Conservation (phyloP, 1,140 invertebrate species). For the Drosophila malerkotliana region DNA sequence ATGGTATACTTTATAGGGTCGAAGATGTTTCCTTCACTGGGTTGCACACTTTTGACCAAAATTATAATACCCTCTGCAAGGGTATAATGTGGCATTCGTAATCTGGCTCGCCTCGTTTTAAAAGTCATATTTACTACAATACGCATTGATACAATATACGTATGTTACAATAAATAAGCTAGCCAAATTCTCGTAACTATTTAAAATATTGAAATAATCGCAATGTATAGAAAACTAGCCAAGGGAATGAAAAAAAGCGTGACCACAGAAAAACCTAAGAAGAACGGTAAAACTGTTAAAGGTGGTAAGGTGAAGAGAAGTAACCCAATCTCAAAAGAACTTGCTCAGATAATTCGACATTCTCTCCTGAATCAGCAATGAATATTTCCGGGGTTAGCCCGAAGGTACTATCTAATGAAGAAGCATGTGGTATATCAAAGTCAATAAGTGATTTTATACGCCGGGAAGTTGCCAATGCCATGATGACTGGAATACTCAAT, state of each 20-base stretch:
- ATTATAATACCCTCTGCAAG: too few species aligned
- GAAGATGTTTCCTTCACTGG: too few species aligned
- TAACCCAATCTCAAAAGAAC: background rate
- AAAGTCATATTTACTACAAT: too few species aligned
- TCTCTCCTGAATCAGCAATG: background rate
- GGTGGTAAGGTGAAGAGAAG: background rate
- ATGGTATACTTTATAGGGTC: too few species aligned
- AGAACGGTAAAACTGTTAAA: conserved; percentile 11
- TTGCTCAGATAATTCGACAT: background rate
- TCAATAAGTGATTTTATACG: conserved; percentile 12
- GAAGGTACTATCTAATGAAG: background rate
- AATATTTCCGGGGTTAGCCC: too few species aligned
- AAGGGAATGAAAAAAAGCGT: background rate
- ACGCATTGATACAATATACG: background rate
- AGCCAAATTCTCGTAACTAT: background rate
- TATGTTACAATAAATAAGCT: background rate
- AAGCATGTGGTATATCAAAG: conserved; percentile 6
- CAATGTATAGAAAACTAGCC: conserved; percentile 1
- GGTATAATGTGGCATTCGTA: too few species aligned
- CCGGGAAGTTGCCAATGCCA: conserved; percentile 6
- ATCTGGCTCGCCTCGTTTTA: too few species aligned
- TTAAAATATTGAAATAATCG: background rate
- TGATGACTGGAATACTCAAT: background rate
- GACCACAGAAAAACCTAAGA: background rate
- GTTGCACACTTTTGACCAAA: too few species aligned